Evolutionary conservation across 2,797 vertebrate genomes (phyloP).

Genomic region (Chaunax sp.): DNA sequence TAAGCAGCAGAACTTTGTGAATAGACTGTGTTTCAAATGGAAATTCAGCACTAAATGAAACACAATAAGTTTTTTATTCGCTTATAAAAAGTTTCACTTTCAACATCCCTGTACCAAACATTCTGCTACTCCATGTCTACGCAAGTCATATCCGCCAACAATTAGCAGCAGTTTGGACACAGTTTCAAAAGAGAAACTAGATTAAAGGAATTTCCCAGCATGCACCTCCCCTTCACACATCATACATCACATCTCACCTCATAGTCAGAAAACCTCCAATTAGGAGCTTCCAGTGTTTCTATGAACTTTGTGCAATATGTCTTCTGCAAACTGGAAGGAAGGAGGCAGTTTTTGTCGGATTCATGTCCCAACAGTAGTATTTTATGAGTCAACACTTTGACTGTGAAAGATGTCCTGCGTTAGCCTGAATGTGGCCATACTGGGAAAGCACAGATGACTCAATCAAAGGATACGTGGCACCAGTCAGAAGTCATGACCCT

Average conservation of each 20-base stretch:
- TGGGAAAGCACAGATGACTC: conserved; percentile 20
- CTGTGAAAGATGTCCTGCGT: not conserved
- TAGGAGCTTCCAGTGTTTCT: not conserved
- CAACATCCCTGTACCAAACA: no score
- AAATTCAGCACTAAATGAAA: no score
- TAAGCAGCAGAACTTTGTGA: no score
- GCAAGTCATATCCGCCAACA: no score
- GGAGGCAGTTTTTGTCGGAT: not conserved
- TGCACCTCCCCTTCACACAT: not conserved
- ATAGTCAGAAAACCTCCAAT: not conserved
- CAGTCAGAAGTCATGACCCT: not conserved
- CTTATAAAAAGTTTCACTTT: no score
- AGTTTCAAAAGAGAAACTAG: no score
- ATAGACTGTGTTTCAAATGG: no score
- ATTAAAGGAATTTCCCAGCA: no score
- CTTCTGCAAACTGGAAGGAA: not conserved
- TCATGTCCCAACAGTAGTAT: not conserved
- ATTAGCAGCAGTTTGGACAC: no score
- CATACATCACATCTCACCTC: no score
- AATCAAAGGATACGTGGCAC: conserved; percentile 25
- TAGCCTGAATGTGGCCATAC: conserved; percentile 16
- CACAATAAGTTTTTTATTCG: no score
- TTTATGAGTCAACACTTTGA: conserved; percentile 5
- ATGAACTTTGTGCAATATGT: not conserved
- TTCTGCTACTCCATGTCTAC: no score